Base-by-base conservation (phyloP, 2,888 invertebrate species). In the Aporophyla nigra region DNA sequence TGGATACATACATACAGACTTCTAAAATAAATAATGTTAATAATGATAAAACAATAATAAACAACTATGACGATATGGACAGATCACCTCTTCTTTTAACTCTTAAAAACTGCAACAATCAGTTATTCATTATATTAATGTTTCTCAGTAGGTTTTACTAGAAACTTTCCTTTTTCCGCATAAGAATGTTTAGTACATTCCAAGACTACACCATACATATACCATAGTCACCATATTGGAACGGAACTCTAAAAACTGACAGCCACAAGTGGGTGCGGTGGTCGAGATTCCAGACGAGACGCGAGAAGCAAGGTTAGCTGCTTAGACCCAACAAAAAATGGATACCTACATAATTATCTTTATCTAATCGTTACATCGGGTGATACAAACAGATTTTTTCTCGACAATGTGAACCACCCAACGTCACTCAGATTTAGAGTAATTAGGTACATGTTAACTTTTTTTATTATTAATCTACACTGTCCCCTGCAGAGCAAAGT, bases 251-350 rank as follows among this genome's bases (percentile, higher is more conserved):
- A 80, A 83, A 83, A 77, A 71, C 61, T 58, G 53, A 46, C 63
- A 63, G 46, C 54, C 24, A 69, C 67, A 63, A 79, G 71, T 87
- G 82, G 86, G 89, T 84, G 87, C 82, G 86, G 83, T 82, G 77
- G 71, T 78, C 82, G 74, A 86, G 86, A 87, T 88, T 87, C 85
- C 87, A 78, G 76, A 83, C 78, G 82, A 74, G 82, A 74, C 78
- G 24, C 76, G 33, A 66, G 66, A 65, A 12, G 63, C 88, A 87
- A 89, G 88, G 88, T 81, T 76, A 86, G 73, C 87, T 63, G 65
- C 73, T 86, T 77, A 59, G 72, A 68, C 24, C 14, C 51, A 63
- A 72, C 72, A 86, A 86, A 86, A 87, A 87, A 86, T 70, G 9
- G 58, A 76, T 83, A 80, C 56, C 74, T 71, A 74, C 69, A 83